Evolutionary conservation across 2,888 invertebrate species (phyloP), one percentile per base, ranked within the genome.

Genomic region (Apotomis capreana): DNA sequence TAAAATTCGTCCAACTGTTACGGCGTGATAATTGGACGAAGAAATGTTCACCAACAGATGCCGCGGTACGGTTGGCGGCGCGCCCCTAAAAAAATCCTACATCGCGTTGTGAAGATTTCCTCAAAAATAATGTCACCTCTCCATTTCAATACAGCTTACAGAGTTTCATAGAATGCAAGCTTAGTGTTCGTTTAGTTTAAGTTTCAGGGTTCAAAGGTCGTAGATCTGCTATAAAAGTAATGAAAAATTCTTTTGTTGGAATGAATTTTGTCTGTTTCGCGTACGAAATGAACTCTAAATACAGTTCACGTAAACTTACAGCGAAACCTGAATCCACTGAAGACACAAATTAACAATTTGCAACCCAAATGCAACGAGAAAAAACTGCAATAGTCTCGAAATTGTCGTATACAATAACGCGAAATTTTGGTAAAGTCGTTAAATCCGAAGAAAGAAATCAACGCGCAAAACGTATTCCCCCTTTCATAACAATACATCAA

Each of bases 401-500:
- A 40, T 40, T 54, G 40, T 40, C 63, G 10, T 15, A 40, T 13
- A 63, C 52, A 63, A 37, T 63, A 67, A 49, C 55, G 36, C 57
- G 8, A 37, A 26, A 58, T 37, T 67, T 40, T 51, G 62, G 61
- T 51, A 58, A 58, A 68, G 62, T 67, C 65, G 67, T 71, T 68
- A 62, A 65, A 70, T 40, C 59, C 61, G 51, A 64, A 70, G 60
- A 67, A 62, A 59, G 59, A 68, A 72, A 68, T 68, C 62, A 68
- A 52, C 62, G 58, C 57, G 37, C 52, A 62, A 68, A 62, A 55
- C 71, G 67, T 71, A 68, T 71, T 58, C 62, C 62, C 55, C 51
- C 55, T 68, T 72, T 68, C 71, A 72, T 63, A 72, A 72, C 63
- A 72, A 72, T 72, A 72, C 72, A 68, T 68, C 68, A 68, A 72